Percentiles rank a stretch among this genome's conserved stretches.
phyloP scores from a whole-genome alignment of 1,140 invertebrate genomes.

The Papilio polytes region DNA sequence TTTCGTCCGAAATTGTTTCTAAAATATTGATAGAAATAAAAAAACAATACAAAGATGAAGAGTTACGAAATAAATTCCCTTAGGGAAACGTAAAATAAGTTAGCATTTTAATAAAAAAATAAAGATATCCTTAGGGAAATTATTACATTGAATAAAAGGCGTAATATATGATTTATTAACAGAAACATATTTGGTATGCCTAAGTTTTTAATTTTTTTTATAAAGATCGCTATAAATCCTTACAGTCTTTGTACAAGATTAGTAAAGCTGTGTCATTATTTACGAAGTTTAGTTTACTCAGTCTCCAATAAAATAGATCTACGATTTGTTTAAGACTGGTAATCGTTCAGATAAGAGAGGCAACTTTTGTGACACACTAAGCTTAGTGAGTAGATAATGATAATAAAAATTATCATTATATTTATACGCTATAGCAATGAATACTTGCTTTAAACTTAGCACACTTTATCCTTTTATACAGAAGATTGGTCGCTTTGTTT shows the following conservation, averaged over 20 bases:
- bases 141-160: background rate
- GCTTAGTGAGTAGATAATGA: too few species aligned
- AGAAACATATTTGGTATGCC: background rate
- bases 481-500: too few species aligned
- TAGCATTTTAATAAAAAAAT: conserved; percentile 10
- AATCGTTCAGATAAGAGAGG: background rate
- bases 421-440: too few species aligned
- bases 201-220: background rate
- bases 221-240: background rate
- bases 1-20: background rate
- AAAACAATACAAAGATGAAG: background rate
- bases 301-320: background rate
- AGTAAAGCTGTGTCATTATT: background rate
- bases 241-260: background rate
- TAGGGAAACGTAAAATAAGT: background rate
- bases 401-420: too few species aligned
- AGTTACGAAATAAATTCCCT: conserved; percentile 5
- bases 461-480: too few species aligned
- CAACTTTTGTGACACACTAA: too few species aligned
- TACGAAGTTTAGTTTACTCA: background rate
- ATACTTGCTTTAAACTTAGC: too few species aligned
- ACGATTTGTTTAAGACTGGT: background rate
- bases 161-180: background rate
- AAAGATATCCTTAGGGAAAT: conserved; percentile 5
- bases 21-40: background rate